Conservation (phyloP, 2,888 invertebrate genomes). For the Tetropium fuscum region DNA sequence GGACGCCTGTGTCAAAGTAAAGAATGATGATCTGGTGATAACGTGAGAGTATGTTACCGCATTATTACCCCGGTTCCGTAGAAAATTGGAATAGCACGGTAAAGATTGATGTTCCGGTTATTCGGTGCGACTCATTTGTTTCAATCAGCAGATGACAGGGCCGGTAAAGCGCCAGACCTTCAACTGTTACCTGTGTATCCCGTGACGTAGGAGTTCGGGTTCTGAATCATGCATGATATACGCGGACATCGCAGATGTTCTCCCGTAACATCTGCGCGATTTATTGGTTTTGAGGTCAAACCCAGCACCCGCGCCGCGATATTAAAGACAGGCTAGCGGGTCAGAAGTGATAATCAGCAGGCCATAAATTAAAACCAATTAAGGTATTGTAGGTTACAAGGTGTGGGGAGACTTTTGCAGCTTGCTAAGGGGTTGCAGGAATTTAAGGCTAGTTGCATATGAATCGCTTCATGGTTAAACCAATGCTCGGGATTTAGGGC, state of each 20-base stretch:
- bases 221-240: slow-evolving; percentile 36
- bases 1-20: slow-evolving; percentile 10
- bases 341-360: slow-evolving; percentile 13
- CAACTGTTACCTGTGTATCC: slow-evolving; percentile 35
- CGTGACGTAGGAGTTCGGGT: slow-evolving; percentile 26
- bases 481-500: no score
- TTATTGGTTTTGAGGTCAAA: slow-evolving; percentile 36
- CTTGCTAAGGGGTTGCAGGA: no score
- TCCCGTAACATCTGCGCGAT: slow-evolving; percentile 40
- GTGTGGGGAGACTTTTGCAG: not conserved
- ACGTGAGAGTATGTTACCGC: slow-evolving; percentile 29
- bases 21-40: slow-evolving; percentile 19
- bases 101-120: slow-evolving; percentile 34
- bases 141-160: slow-evolving; percentile 47
- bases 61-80: slow-evolving; percentile 29
- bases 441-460: no score
- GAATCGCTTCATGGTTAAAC: no score
- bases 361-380: slow-evolving; percentile 19
- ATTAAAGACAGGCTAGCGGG: slow-evolving; percentile 2
- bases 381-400: slow-evolving; percentile 2
- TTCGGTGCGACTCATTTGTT: slow-evolving; percentile 42
- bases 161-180: slow-evolving; percentile 20
- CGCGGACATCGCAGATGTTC: slow-evolving; percentile 39
- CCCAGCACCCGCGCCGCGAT: slow-evolving; percentile 20
- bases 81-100: slow-evolving; percentile 26